Evolutionary conservation across 2,797 vertebrate genomes (phyloP), one percentile per base, ranked within the genome.

Genomic region (Pitangus sulphuratus): DNA sequence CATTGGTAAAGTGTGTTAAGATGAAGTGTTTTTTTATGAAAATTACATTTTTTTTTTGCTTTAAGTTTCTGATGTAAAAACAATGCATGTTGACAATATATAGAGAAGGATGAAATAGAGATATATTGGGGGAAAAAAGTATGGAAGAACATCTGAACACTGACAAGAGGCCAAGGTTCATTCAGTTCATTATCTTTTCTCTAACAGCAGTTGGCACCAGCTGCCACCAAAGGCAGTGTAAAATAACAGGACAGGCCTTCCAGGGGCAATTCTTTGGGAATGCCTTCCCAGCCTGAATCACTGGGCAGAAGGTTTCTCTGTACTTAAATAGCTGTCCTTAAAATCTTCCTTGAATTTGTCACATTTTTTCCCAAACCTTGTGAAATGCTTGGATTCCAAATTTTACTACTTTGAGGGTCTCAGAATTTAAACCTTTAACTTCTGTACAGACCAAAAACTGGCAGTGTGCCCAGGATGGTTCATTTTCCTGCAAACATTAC

Each of bases 401-500:
- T 51, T 50, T 50, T 26, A 30, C 7, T 48, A 2, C 39, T 88
- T 35, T 11, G 6, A 15, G 18, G 3, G 6, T 53, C 56, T 71
- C 50, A 71, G 50, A 66, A 62, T 64, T 47, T 39, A 50, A 72
- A 53, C 9, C 8, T 68, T 62, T 28, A 57, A 8, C 6, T 58
- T 19, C 31, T 50, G 51, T 17, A 15, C 31, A 40, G 45, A 57
- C 44, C 4, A 40, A 15, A 48, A 50, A 28, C 0, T 25, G 31
- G n/a, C 54, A 57, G 8, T 2, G 6, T 57, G 60, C 17, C 21
- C 21, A n/a, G 64, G 45, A 28, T n/a, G 45, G 31, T 19, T 20
- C 26, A 10, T 82, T 84, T 64, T 47, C 47, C 82, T 93, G 24
- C 28, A 71, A 89, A 57, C 11, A 26, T 93, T 98, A 99, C 99